A percentile compares a stretch with the other conserved stretches of the same genome.
Conservation (phyloP, 2,113 vertebrate species). For the Tympanuchus pallidicinctus region DNA sequence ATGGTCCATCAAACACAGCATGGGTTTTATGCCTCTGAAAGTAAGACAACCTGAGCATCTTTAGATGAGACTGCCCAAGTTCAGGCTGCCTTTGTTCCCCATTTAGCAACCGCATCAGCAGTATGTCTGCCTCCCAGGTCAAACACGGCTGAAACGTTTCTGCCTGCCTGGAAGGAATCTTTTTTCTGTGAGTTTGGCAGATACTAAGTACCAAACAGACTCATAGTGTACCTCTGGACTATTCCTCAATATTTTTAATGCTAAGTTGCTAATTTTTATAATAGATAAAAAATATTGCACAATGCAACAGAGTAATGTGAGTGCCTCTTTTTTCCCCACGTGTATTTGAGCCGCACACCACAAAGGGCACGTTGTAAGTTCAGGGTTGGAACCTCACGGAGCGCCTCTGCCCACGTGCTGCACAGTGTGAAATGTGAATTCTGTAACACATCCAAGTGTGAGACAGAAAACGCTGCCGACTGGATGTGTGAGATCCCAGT, state of each 20-base stretch:
- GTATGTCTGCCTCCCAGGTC: not conserved
- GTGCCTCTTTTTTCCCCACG: slow-evolving; percentile 7
- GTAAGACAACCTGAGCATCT: not conserved
- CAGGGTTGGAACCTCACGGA: slow-evolving; percentile 31
- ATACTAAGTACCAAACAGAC: slow-evolving; percentile 11
- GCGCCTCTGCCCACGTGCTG: not conserved
- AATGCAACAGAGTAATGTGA: slow-evolving; percentile 26
- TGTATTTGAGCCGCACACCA: slow-evolving; percentile 51
- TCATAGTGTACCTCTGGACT: slow-evolving; percentile 9
- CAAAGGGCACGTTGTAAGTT: slow-evolving; percentile 42
- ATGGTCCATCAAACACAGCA: not conserved
- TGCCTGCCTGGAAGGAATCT: not conserved
- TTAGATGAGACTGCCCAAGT: not conserved
- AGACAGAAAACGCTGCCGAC: slow-evolving; percentile 31
- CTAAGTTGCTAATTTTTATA: slow-evolving; percentile 53
- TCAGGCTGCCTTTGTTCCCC: not conserved
- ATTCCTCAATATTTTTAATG: slow-evolving; percentile 31
- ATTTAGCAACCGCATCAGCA: not conserved
- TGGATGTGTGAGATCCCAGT: slow-evolving; percentile 44
- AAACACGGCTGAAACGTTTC: slow-evolving; percentile 16
- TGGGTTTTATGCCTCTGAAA: not conserved
- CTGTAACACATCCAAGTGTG: slow-evolving; percentile 1
- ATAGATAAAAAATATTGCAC: slow-evolving; percentile 77
- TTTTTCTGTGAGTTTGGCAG: not conserved
- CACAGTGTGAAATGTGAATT: slow-evolving; percentile 39